These are phyloP conservation scores for Isurus oxyrinchus DNA, from an alignment of 2,113 vertebrate species.

Conservation along the genomic window DNA sequence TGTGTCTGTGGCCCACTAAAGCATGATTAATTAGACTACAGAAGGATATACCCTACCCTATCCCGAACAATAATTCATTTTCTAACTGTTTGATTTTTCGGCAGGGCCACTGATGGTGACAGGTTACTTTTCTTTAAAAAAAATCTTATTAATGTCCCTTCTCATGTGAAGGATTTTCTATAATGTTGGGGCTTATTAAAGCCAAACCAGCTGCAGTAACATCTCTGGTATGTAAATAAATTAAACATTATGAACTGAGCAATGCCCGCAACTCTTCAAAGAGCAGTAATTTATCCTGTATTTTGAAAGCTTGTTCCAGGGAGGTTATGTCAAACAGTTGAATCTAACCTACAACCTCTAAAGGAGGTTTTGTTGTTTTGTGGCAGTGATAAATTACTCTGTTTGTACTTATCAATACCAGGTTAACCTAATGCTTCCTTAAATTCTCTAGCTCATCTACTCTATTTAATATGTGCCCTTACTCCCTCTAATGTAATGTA, in stretches of 20 bases:
- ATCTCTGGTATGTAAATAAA: constrained; percentile 37
- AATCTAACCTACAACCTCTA: background rate
- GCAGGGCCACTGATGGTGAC: constrained; percentile 3
- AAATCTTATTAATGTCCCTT: constrained; percentile 21
- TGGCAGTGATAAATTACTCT: background rate
- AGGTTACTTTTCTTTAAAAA: background rate
- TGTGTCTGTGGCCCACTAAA: background rate
- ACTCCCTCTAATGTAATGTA: background rate
- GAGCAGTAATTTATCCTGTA: constrained; percentile 33
- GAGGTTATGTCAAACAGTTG: constrained; percentile 10
- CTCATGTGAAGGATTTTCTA: constrained; percentile 27
- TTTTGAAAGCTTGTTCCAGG: constrained; percentile 21
- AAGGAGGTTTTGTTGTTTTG: constrained; percentile 31
- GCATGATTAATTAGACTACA: constrained; percentile 30
- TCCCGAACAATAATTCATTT: constrained; percentile 17
- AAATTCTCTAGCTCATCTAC: background rate
- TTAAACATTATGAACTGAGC: constrained; percentile 34
- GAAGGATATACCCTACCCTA: constrained; percentile 1
- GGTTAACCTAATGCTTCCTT: constrained; percentile 29
- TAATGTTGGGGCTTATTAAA: constrained; percentile 21
- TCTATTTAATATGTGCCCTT: background rate
- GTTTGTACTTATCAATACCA: constrained; percentile 26
- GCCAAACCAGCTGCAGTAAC: constrained; percentile 23
- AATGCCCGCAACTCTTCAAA: constrained; percentile 34
- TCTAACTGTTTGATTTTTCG: constrained; percentile 17